Base-by-base conservation (phyloP, 2,113 vertebrate genomes). In the Pterocles gutturalis region DNA sequence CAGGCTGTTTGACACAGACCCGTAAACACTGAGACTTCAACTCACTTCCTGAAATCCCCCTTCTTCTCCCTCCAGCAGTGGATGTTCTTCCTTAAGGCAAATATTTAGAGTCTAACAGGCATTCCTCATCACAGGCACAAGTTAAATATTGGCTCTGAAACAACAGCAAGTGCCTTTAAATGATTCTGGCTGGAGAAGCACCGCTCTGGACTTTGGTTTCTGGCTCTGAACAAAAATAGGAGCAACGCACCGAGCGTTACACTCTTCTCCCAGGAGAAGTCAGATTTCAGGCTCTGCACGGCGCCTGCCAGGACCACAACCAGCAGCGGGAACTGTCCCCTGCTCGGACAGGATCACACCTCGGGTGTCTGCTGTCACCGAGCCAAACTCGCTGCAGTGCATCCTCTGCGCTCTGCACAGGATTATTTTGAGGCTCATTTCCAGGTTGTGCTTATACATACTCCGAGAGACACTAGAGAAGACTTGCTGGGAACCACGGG, bases 81-180 rank as follows among this genome's bases (percentile, higher is more conserved):
- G 69, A 89, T 1, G 9, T 89, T 96, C 71, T 79, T 94, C 83
- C 88, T 92, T 29, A 26, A 78, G 73, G 80, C 93, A 93, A 95
- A 96, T 67, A 90, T 60, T 90, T 78, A 49, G 79, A 93, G 55
- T 60, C 69, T 67, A 55, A 69, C 55, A 75, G 69, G 69, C 93
- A 81, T 79, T 94, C 71, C 86, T 86, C 72, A 33, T 69, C 49
- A 34, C 64, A 86, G 76, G 64, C 91, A 78, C 83, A 65, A 95
- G 97, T 97, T 97, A 97, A 97, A 96, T 84, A 97, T 93, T 97
- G 90, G 95, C 94, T 83, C 80, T 72, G 81, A 84, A 94, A 95
- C 89, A 93, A 76, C 77, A 87, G 77, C 77, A 69, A 97, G 89
- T 75, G 83, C 80, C 77, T 87, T 79, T 53, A 38, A 93, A 72